Evolutionary conservation across 2,797 vertebrate genomes (phyloP).

Genomic region (Labroides dimidiatus): DNA sequence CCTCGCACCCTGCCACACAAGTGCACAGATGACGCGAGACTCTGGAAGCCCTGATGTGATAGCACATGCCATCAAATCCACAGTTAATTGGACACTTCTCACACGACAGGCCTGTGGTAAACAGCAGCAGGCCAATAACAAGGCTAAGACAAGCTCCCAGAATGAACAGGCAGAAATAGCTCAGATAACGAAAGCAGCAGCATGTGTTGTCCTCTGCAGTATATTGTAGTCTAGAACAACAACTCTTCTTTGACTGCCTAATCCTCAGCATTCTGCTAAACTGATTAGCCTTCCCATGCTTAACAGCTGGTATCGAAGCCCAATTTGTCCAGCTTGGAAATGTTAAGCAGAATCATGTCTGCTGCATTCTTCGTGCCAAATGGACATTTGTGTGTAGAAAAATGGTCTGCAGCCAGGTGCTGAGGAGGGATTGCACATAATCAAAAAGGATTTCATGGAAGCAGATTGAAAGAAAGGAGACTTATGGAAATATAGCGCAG

Average conservation of each 20-base stretch:
- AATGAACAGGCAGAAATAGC: conserved; percentile 54
- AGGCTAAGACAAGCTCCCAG: conserved; percentile 59
- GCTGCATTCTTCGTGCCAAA: conserved; percentile 61
- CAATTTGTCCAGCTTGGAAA: conserved; percentile 72
- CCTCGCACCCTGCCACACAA: conserved; percentile 54
- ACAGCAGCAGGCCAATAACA: conserved; percentile 67
- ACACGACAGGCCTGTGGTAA: conserved; percentile 58
- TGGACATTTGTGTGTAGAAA: conserved; percentile 60
- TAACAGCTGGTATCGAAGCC: conserved; percentile 71
- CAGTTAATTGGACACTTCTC: conserved; percentile 73
- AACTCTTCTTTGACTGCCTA: conserved; percentile 67
- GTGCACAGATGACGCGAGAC: conserved; percentile 51
- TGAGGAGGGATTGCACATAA: conserved; percentile 65
- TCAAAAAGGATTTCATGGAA: conserved; percentile 73
- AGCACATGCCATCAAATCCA: conserved; percentile 71
- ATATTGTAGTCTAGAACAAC: conserved; percentile 59
- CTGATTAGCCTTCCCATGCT: conserved; percentile 69
- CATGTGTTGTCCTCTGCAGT: conserved; percentile 57
- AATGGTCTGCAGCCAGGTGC: conserved; percentile 72
- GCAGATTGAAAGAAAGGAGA: conserved; percentile 59
- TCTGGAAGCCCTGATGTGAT: conserved; percentile 61
- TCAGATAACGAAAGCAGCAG: conserved; percentile 55
- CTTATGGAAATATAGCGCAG: conserved; percentile 62
- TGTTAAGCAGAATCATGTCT: conserved; percentile 60
- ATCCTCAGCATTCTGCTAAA: conserved; percentile 69